These are phyloP conservation scores for Pseudorasbora parva DNA, from an alignment of 2,113 vertebrate species.

Conservation along the genomic window DNA sequence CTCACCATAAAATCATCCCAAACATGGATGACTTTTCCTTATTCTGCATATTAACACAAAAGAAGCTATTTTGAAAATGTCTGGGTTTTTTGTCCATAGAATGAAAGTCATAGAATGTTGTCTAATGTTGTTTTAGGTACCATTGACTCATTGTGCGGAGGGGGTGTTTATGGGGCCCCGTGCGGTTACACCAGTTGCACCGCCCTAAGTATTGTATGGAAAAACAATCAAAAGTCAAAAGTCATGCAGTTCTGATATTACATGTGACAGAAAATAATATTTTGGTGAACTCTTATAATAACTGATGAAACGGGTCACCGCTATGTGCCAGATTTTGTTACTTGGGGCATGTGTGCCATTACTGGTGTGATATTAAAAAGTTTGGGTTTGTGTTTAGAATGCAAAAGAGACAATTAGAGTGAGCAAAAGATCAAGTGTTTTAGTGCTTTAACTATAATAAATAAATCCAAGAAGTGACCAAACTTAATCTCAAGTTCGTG, in stretches of 20 bases:
- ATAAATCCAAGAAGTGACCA: slow-evolving; percentile 19
- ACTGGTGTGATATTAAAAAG: slow-evolving; percentile 13
- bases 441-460: neutral
- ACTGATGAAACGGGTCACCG: neutral
- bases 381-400: neutral
- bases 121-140: no score
- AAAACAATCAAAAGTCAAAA: no score
- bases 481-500: slow-evolving; percentile 30
- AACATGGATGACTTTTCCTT: neutral
- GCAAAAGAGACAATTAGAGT: neutral
- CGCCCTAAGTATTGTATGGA: no score
- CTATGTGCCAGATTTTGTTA: neutral
- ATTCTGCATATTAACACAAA: neutral
- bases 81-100: no score
- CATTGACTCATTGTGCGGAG: neutral
- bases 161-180: no score
- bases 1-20: no score
- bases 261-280: neutral
- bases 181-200: no score
- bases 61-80: neutral
- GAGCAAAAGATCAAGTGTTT: neutral
- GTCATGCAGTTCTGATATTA: no score
- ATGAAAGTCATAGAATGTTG: no score
- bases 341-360: neutral
- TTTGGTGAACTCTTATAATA: no score